A percentile compares a stretch with the other conserved stretches of the same genome.
Conservation (phyloP, 2,113 vertebrate species). For the Edolisoma coerulescens region DNA sequence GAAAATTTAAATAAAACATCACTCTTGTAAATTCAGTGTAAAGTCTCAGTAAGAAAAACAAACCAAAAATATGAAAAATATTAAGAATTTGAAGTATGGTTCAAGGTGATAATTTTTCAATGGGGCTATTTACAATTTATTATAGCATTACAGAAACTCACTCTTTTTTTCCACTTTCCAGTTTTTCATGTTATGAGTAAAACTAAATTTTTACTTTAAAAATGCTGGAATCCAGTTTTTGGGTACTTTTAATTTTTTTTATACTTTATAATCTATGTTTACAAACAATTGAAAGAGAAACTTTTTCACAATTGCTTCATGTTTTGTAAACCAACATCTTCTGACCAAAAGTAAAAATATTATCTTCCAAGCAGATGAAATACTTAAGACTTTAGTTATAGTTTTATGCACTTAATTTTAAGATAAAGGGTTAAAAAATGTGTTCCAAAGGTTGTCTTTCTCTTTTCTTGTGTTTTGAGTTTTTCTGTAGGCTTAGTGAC, state of each 20-base stretch:
- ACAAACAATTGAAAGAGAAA: not conserved
- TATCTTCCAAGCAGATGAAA: not conserved
- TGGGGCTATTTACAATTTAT: not conserved
- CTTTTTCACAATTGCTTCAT: not conserved
- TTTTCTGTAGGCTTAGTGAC: not conserved
- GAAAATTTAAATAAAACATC: not conserved
- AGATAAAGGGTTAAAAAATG: not conserved
- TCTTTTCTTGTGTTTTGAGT: not conserved
- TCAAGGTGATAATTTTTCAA: not conserved
- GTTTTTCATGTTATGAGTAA: not conserved
- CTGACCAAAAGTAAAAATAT: not conserved
- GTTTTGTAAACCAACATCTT: not conserved
- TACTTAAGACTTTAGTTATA: not conserved
- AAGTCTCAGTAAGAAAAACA: not conserved
- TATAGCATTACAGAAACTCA: not conserved
- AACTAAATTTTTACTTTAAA: not conserved
- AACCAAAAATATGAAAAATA: not conserved
- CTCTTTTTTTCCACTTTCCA: not conserved
- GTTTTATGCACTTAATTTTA: not conserved
- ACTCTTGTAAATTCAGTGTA: not conserved
- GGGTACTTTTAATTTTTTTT: not conserved
- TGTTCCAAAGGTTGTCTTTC: not conserved
- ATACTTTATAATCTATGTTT: not conserved
- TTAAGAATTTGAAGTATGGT: not conserved
- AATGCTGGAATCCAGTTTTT: not conserved